These are phyloP conservation scores for Ischnus inquisitorius DNA, from an alignment of 2,888 invertebrate species.

Conservation along the genomic window DNA sequence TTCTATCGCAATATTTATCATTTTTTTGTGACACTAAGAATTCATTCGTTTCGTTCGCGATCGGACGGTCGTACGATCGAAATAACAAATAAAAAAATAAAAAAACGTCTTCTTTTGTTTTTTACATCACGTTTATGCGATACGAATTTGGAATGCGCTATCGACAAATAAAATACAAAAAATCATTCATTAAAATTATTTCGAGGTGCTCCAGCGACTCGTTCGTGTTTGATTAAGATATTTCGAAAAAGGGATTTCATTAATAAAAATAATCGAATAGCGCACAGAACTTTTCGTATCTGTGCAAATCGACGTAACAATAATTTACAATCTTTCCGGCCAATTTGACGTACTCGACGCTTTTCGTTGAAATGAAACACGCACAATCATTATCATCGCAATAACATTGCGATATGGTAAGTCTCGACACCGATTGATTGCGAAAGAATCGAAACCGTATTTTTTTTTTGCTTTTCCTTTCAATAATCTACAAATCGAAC, in stretches of 20 bases:
- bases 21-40: slow-evolving; percentile 19
- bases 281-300: background rate
- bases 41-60: slow-evolving; percentile 7
- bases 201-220: slow-evolving; percentile 17
- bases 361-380: slow-evolving; percentile 28
- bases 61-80: background rate
- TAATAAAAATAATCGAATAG: background rate
- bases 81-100: slow-evolving; percentile 25
- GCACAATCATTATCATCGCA: background rate
- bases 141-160: slow-evolving; percentile 52
- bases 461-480: background rate
- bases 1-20: slow-evolving; percentile 12
- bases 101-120: slow-evolving; percentile 41
- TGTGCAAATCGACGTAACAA: slow-evolving; percentile 1
- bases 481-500: slow-evolving; percentile 6
- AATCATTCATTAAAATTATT: slow-evolving; percentile 10
- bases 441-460: background rate
- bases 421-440: slow-evolving; percentile 12
- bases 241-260: background rate
- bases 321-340: slow-evolving; percentile 8
- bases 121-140: slow-evolving; percentile 29
- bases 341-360: background rate
- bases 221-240: background rate
- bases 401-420: slow-evolving; percentile 4
- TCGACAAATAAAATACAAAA: slow-evolving; percentile 10